Evolutionary conservation across 1,140 invertebrate species (phyloP), one percentile per base, ranked within the genome.

Genomic region (Heliothis virescens): DNA sequence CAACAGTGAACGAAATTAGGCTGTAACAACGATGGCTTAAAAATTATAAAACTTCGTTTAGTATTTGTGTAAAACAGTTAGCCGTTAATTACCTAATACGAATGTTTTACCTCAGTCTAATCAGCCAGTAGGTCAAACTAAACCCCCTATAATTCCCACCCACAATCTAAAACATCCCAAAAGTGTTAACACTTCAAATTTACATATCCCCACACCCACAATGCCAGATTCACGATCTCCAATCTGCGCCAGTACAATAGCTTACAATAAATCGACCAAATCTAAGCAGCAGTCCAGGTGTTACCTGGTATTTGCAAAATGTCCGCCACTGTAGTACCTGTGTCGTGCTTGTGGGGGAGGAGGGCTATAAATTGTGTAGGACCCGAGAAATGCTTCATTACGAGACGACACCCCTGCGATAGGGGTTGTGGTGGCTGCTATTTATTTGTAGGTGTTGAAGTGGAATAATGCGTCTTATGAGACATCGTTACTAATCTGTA

Each of bases 301-400:
- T 79, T 80, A 81, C 55, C 65, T 55, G 59, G 55, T 76, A 85
- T 85, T 85, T 85, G 80, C 80, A 78, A 85, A 85, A 80, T 73
- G 76, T 81, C 72, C 74, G 60, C 62, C 73, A 18, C 50, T n/a
- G n/a, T n/a, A n/a, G 48, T 12, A 18, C 52, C 62, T 62, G 47
- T 78, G 75, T 57, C 75, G 75, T 78, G 79, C 55, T 76, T 72
- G 18, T 34, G 34, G 34, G 9, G 34, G 34, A 3, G 34, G 34
- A 9, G 34, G 9, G 5, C 34, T 41, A 82, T 85, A 85, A 85
- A 85, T 85, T 82, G 65, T 74, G 80, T 80, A 63, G 67, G 74
- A 79, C 67, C 78, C 79, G 79, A 83, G 82, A 73, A 83, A 83
- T 81, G 83, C 77, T 82, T 80, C 81, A 80, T 82, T 84, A 82